Percentiles rank a stretch among this genome's conserved stretches.
Evolutionary conservation across 2,888 invertebrate genomes (phyloP).

Genomic region (Tribolium freemani): DNA sequence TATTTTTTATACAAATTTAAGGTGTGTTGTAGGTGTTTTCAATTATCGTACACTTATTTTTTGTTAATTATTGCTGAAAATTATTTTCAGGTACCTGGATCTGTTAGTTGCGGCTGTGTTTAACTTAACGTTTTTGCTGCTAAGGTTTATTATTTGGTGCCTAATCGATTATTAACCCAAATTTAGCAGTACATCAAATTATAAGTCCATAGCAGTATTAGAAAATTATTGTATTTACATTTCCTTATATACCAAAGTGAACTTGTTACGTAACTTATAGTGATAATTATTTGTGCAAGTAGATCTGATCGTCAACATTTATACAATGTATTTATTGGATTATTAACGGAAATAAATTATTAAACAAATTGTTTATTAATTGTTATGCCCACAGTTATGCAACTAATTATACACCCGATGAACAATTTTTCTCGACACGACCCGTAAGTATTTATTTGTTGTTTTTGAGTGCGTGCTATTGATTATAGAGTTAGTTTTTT

Average conservation of each 20-base stretch:
- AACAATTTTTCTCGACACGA: no score
- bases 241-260: conserved; percentile 26
- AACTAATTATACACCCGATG: background rate
- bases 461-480: background rate
- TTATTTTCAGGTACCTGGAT: background rate
- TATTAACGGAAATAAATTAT: conserved; percentile 33
- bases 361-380: no score
- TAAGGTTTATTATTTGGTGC: conserved; percentile 4
- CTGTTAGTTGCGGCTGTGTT: conserved; percentile 13
- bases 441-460: background rate
- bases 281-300: conserved; percentile 31
- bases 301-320: conserved; percentile 40
- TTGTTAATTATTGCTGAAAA: background rate
- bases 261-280: conserved; percentile 32
- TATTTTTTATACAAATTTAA: conserved; percentile 40
- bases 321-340: conserved; percentile 41
- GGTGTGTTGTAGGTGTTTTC: conserved; percentile 11
- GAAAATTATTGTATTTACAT: conserved; percentile 12
- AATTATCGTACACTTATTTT: background rate
- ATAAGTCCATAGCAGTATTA: conserved; percentile 33
- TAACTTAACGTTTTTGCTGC: background rate
- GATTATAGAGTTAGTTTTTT: no score
- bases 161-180: background rate
- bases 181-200: conserved; percentile 22
- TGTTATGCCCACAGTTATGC: background rate